Percentiles rank a stretch among this genome's conserved stretches.
These are phyloP conservation scores for Epinephelus lanceolatus DNA, from an alignment of 2,113 vertebrate genomes.

Conservation along the genomic window DNA sequence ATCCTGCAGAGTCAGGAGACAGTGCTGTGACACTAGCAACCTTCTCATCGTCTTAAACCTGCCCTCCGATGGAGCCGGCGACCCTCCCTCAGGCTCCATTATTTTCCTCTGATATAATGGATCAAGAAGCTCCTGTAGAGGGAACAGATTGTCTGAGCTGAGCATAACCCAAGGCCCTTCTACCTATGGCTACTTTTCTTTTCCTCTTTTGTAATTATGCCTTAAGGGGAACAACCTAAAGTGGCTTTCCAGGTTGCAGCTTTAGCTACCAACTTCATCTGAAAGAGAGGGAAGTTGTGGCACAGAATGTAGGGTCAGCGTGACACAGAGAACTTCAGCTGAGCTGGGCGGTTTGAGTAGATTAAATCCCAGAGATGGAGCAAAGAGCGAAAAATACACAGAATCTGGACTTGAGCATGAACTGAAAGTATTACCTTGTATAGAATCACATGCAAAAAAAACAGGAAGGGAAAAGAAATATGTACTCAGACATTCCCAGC, in stretches of 20 bases:
- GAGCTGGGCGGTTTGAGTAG: conserved; percentile 34
- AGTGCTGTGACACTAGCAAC: conserved; percentile 22
- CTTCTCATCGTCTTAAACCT: conserved; percentile 35
- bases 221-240: conserved; percentile 62
- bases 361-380: conserved; percentile 25
- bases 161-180: conserved; percentile 52
- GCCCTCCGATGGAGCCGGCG: conserved; percentile 8
- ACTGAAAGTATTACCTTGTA: neutral
- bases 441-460: neutral
- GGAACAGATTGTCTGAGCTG: conserved; percentile 65
- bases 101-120: conserved; percentile 66
- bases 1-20: conserved; percentile 56
- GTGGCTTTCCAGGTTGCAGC: conserved; percentile 44
- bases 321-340: conserved; percentile 40
- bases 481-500: neutral
- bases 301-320: conserved; percentile 48
- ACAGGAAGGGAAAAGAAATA: too few relatives aligned
- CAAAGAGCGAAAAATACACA: neutral
- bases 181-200: conserved; percentile 40
- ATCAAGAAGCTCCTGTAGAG: conserved; percentile 65
- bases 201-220: conserved; percentile 69
- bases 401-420: neutral
- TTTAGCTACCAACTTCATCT: conserved; percentile 32
- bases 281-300: conserved; percentile 31
- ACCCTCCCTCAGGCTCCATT: conserved; percentile 64